Evolutionary conservation across 2,888 invertebrate species (phyloP), one percentile per base, ranked within the genome.

Genomic region (Ligdia adustata): DNA sequence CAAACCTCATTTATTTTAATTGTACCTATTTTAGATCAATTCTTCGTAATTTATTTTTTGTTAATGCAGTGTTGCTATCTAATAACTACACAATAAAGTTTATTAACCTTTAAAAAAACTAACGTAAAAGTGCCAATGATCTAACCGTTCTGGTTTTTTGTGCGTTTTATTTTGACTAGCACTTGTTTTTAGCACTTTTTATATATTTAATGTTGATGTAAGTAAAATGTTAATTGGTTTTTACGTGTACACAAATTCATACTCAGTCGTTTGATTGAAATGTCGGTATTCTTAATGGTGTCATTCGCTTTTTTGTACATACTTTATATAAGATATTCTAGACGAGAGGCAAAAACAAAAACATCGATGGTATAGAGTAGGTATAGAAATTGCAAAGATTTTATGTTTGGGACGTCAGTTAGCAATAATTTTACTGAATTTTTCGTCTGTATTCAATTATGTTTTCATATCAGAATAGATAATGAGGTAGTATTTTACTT

Each of bases 141-240:
- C 33, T 7, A 9, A 14, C 6, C n/a, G 13, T 9, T 34, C 14
- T 9, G 2, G 13, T 14, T 14, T 34, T 34, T 34, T 6, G 13
- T 24, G 5, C n/a, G 14, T 22, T 7, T 9, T 1, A 22, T 22
- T 24, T 13, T 24, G 13, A 34, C 9, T 12, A 9, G 34, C 14
- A 34, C 34, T 34, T 13, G 24, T 14, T 34, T 31, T 24, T 34
- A 34, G 34, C 34, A 34, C 34, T 34, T 9, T 34, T 24, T 34
- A 24, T 34, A 14, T 22, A 12, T 24, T 24, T 4, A 24, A 24
- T 9, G 34, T 34, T 24, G n/a, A n/a, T n/a, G 9, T 34, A 20
- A 18, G 12, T 22, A 12, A 20, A 20, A 34, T 34, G 5, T 24
- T 34, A 34, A 34, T 34, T 34, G 34, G 13, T 14, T 12, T 32